These are phyloP conservation scores for Blomia tropicalis DNA, from an alignment of 2,888 invertebrate genomes.

Conservation along the genomic window DNA sequence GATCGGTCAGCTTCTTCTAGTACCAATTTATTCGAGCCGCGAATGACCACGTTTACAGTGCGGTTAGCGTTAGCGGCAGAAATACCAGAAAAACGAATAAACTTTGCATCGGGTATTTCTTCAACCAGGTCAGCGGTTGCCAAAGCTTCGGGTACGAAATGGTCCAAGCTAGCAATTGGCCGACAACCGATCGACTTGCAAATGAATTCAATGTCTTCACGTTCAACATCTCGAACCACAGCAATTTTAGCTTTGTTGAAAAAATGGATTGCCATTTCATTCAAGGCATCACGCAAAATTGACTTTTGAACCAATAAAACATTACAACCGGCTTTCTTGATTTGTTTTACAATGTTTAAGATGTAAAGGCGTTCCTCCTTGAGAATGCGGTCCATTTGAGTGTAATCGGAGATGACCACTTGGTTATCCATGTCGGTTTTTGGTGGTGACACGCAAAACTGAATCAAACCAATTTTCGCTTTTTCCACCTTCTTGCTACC, in stretches of 20 bases:
- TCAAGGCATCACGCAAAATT: constrained; percentile 79
- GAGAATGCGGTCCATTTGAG: constrained; percentile 97
- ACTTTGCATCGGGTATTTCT: constrained; percentile 62
- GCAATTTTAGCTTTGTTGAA: constrained; percentile 96
- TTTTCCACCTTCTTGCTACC: constrained; percentile 84
- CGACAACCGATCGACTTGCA: constrained; percentile 69
- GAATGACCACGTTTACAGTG: constrained; percentile 79
- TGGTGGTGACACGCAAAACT: constrained; percentile 97
- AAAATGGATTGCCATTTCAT: constrained; percentile 91
- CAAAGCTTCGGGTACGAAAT: no score
- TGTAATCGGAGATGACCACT: constrained; percentile 81
- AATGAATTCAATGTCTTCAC: constrained; percentile 93
- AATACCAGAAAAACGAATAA: constrained; percentile 40
- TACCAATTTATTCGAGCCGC: constrained; percentile 72
- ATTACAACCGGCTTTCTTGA: constrained; percentile 95
- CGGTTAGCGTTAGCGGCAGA: constrained; percentile 40
- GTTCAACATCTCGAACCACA: constrained; percentile 92
- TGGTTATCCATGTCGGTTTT: constrained; percentile 98
- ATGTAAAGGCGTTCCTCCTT: constrained; percentile 96
- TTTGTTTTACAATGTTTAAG: constrained; percentile 89
- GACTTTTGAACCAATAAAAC: constrained; percentile 78
- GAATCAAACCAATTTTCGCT: constrained; percentile 94
- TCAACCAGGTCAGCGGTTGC: constrained; percentile 88
- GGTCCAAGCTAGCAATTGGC: constrained; percentile 77
- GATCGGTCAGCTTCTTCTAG: constrained; percentile 78